Base-by-base conservation (phyloP, 2,888 invertebrate species). In the Andrena bicolor region DNA sequence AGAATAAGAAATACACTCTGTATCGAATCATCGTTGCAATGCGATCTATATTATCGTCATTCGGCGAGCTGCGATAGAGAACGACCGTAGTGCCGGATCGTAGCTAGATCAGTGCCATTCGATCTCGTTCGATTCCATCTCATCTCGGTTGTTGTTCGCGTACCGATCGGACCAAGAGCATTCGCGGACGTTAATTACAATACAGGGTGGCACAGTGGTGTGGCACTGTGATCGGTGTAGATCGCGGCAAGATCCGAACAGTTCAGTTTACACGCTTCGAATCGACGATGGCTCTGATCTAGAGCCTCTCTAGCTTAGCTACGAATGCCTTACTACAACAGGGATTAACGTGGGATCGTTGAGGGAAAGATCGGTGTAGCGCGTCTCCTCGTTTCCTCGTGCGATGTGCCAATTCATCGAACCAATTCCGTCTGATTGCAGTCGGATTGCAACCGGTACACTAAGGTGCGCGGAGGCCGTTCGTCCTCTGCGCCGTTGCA, bases 361-460 rank as follows among this genome's bases (percentile, higher is more conserved):
- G 51, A 48, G 26, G 41, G 41, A 74, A 13, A 66, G 41, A 75
- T 84, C 72, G 86, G 82, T 80, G 82, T 83, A 76, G 80, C 80
- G 87, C 61, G 76, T 80, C 56, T 72, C 76, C 85, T 80, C 83
- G 80, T 77, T 58, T 77, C 82, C 81, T 84, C 85, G 88, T 83
- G 86, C 88, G 87, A 74, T 78, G 88, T 83, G 82, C 80, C 83
- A 78, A 86, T 84, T 86, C 77, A 89, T 89, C 72, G 89, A 85
- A 87, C 75, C 82, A 92, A 92, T 92, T 92, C 93, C 93, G 93
- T 94, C 93, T 94, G 93, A 94, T 94, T 94, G 94, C 94, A 94
- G 94, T 93, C 94, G 94, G 93, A 94, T 93, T 94, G 93, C 93
- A 94, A 93, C 93, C 94, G 94, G 92, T 94, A 94, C 93, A 92